A percentile compares a stretch with the other conserved stretches of the same genome.
Evolutionary conservation across 2,113 vertebrate genomes (phyloP).

Genomic region (Sylvia atricapilla): DNA sequence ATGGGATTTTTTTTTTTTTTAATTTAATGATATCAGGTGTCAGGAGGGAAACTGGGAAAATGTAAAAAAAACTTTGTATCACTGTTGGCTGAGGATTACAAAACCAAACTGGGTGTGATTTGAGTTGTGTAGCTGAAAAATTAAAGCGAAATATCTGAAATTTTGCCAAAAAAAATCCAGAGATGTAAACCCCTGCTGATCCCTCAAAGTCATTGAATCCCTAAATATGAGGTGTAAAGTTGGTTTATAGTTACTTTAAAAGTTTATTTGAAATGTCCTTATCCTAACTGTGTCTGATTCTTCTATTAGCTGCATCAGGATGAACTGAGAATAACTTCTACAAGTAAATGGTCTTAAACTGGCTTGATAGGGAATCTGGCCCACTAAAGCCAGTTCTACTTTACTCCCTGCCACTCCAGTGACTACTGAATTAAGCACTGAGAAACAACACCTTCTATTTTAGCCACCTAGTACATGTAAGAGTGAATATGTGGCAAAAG

Average conservation of each 20-base stretch:
- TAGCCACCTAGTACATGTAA: background rate
- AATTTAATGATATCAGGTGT: background rate
- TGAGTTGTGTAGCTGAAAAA: background rate
- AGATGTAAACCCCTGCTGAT: background rate
- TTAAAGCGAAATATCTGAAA: background rate
- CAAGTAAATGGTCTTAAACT: background rate
- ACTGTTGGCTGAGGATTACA: background rate
- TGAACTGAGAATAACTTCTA: background rate
- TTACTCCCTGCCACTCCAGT: background rate
- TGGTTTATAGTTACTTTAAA: background rate
- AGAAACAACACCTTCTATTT: background rate
- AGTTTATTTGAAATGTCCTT: background rate
- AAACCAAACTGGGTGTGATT: background rate
- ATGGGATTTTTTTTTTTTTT: background rate
- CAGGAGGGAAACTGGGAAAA: background rate
- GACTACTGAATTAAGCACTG: background rate
- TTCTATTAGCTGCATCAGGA: background rate
- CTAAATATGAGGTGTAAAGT: background rate
- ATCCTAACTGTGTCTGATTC: background rate
- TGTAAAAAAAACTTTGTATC: background rate
- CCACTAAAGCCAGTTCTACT: background rate
- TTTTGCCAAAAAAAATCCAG: background rate
- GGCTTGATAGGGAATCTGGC: background rate
- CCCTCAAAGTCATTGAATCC: background rate
- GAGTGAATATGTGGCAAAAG: background rate